These are phyloP conservation scores for Caenorhabditis elegans DNA, from an alignment of 1,140 invertebrate species.

Conservation along the genomic window DNA sequence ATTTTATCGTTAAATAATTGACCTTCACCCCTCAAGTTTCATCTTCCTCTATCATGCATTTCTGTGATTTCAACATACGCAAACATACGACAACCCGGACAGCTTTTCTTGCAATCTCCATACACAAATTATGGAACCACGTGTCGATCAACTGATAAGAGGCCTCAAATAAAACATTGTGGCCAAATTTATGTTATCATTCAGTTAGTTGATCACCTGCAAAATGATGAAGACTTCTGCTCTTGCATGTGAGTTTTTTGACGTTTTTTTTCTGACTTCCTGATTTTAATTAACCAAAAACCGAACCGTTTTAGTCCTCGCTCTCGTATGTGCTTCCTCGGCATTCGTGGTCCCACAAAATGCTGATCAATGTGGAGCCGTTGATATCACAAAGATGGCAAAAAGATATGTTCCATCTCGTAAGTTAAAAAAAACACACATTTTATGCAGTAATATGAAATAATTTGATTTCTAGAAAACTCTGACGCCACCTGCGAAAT, in stretches of 20 bases:
- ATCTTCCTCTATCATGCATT: too few relatives aligned
- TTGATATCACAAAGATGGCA: not conserved
- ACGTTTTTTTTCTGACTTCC: not conserved
- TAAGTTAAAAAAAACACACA: too few relatives aligned
- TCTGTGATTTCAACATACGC: not conserved
- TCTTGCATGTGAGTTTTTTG: not conserved
- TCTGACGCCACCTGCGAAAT: conserved; percentile 33
- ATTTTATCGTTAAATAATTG: too few relatives aligned
- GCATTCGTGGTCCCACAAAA: conserved; percentile 9
- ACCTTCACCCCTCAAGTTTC: too few relatives aligned
- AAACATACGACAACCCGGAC: conserved; percentile 1
- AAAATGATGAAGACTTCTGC: conserved; percentile 1
- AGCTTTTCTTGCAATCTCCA: conserved; percentile 1
- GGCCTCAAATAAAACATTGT: not conserved
- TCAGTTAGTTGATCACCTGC: not conserved
- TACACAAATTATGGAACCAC: not conserved
- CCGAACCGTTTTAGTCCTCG: not conserved
- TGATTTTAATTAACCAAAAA: too few relatives aligned
- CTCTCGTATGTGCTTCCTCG: not conserved
- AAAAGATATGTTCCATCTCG: conserved; percentile 20
- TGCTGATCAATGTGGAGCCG: conserved; percentile 4
- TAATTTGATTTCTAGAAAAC: not conserved
- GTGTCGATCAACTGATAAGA: conserved; percentile 18
- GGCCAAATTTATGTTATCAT: not conserved
- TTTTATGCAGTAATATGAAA: too few relatives aligned